Base-by-base conservation (phyloP, 1,140 invertebrate genomes). In the Pissodes strobi region DNA sequence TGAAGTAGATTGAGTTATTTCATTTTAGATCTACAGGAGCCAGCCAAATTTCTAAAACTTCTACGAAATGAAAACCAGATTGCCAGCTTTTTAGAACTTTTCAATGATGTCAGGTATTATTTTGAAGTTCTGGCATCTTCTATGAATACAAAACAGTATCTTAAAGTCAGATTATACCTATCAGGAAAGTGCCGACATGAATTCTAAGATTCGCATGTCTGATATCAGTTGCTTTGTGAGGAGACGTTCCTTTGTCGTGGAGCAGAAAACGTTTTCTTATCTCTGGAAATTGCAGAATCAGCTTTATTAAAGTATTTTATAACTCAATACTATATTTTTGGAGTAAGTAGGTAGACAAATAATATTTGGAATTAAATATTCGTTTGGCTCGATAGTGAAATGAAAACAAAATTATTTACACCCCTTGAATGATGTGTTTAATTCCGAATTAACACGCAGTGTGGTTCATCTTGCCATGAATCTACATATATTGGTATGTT, bases 131-230 rank as follows among this genome's bases (percentile, higher is more conserved):
- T 49, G 25, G 25, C 46, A 10, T 43, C 25, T 25, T 55, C 17
- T 55, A 22, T 22, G 38, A 38, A 23, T 22, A 39, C 9, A 30
- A 39, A 41, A 55, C n/a, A n/a, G 38, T 43, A 57, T 57, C 53
- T 57, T 17, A 45, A 57, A 57, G 53, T 57, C 38, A 57, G 53
- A 57, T 57, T 57, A 57, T 43, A 57, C 38, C 38, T 57, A 57
- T 57, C 53, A 57, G 9, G 38, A 57, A 13, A 57, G 53, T 19
- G 38, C 53, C 53, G 19, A 23, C 38, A 25, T 25, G 53, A 57
- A 57, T 57, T 43, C 39, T 21, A 57, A 57, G 53, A 57, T 57
- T 39, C 38, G 23, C 53, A 57, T 57, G 53, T 57, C 43, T 56
- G 52, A 56, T 57, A 57, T 57, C 38, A 57, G 39, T 22, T 41